These are phyloP conservation scores for Trimorus sp. DNA, from an alignment of 2,888 invertebrate species.

Conservation along the genomic window DNA sequence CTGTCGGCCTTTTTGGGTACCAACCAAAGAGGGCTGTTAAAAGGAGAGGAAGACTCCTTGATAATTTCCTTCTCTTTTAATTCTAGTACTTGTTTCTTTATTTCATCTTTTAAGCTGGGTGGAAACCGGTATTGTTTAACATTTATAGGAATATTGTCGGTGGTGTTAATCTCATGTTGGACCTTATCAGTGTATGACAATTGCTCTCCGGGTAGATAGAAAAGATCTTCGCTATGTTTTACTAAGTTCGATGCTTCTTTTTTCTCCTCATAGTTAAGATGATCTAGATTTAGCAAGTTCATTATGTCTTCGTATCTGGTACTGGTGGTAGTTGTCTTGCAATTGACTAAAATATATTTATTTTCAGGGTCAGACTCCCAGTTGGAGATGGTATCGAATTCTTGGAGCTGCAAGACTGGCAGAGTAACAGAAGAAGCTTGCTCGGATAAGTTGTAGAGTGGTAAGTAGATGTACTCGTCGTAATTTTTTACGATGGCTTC, in stretches of 20 bases:
- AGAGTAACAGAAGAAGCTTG: no score
- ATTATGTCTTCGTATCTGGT: no score
- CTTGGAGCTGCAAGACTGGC: no score
- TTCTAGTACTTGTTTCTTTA: neutral
- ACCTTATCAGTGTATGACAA: neutral
- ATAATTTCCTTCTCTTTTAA: neutral
- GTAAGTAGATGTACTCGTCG: no score
- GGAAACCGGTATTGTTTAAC: neutral
- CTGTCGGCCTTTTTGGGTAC: neutral
- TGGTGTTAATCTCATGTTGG: neutral
- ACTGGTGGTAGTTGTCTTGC: no score
- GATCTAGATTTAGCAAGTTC: neutral
- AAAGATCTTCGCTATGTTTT: neutral
- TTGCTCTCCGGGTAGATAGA: neutral
- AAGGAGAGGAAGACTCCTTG: neutral
- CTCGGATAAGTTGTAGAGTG: no score
- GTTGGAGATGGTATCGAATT: no score
- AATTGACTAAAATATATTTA: neutral
- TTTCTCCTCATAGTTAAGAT: neutral
- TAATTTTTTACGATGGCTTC: no score
- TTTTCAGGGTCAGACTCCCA: no score
- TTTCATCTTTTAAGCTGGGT: neutral
- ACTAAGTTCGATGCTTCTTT: neutral
- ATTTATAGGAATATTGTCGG: neutral
- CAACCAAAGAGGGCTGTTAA: neutral